Evolutionary conservation across 2,113 vertebrate genomes (phyloP).

Genomic region (Protobothrops mucrosquamatus): DNA sequence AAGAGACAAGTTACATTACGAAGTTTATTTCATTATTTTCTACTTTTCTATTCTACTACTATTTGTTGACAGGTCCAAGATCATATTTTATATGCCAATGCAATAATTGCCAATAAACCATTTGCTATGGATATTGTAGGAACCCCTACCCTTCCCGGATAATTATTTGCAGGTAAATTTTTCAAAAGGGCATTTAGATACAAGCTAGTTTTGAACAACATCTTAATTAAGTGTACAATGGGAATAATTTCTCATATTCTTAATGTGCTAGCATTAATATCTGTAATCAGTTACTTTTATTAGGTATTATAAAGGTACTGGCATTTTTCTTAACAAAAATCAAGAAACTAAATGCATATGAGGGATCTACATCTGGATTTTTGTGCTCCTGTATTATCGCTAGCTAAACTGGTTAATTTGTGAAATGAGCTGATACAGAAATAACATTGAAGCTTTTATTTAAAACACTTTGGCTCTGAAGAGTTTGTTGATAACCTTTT

Average conservation of each 20-base stretch:
- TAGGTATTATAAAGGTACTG: background rate
- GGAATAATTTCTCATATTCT: slow-evolving; percentile 39
- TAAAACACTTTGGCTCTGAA: background rate
- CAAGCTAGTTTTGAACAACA: slow-evolving; percentile 24
- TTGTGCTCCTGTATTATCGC: background rate
- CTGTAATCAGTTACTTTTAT: background rate
- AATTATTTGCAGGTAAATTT: slow-evolving; percentile 33
- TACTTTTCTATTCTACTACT: background rate
- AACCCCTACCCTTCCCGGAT: slow-evolving; percentile 45
- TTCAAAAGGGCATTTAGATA: slow-evolving; percentile 31
- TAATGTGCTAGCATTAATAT: background rate
- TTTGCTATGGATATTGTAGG: background rate
- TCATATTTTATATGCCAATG: background rate
- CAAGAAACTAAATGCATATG: background rate
- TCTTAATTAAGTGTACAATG: slow-evolving; percentile 30
- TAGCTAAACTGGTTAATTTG: background rate
- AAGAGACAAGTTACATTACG: background rate
- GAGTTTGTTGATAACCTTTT: background rate
- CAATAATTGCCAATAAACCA: background rate
- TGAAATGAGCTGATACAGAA: background rate
- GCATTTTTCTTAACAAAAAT: background rate
- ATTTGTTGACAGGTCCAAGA: slow-evolving; percentile 10
- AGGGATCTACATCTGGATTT: background rate
- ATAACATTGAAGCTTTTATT: background rate
- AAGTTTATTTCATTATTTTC: background rate